A percentile compares a stretch with the other conserved stretches of the same genome.
phyloP scores from a whole-genome alignment of 2,888 invertebrate genomes.

The Drosophila demipolita region DNA sequence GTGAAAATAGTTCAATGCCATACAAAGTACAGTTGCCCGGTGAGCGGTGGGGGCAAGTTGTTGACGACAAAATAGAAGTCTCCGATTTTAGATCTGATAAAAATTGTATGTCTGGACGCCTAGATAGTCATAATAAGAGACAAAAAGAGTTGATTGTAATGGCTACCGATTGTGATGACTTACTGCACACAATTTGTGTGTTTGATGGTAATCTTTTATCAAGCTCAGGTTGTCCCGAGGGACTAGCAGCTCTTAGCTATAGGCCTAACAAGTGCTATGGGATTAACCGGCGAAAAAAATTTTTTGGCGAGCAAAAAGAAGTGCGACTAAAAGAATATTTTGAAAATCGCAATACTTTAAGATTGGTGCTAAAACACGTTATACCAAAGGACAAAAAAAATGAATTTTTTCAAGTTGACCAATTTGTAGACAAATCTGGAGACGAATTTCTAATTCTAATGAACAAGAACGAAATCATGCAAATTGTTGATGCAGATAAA shows the following conservation, averaged over 20 bases:
- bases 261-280: constrained; percentile 77
- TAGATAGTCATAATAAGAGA: neutral
- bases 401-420: constrained; percentile 44
- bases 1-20: constrained; percentile 75
- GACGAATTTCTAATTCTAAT: constrained; percentile 59
- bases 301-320: constrained; percentile 2
- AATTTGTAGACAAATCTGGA: constrained; percentile 26
- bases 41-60: constrained; percentile 74
- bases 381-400: constrained; percentile 29
- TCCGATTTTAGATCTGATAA: constrained; percentile 56
- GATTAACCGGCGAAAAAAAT: constrained; percentile 48
- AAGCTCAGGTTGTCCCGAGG: constrained; percentile 67
- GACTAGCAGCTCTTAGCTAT: constrained; percentile 70
- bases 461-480: constrained; percentile 54
- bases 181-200: constrained; percentile 77
- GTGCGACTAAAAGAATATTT: constrained; percentile 64
- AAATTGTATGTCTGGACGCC: constrained; percentile 65
- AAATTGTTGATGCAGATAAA: constrained; percentile 29
- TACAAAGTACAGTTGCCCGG: constrained; percentile 86
- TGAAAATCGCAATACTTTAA: constrained; percentile 56
- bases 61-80: constrained; percentile 45
- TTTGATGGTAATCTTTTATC: constrained; percentile 60
- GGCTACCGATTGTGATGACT: constrained; percentile 47
- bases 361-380: constrained; percentile 46
- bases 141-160: neutral